phyloP scores from a whole-genome alignment of 2,797 vertebrate genomes.

The Clarias platycephalus region DNA sequence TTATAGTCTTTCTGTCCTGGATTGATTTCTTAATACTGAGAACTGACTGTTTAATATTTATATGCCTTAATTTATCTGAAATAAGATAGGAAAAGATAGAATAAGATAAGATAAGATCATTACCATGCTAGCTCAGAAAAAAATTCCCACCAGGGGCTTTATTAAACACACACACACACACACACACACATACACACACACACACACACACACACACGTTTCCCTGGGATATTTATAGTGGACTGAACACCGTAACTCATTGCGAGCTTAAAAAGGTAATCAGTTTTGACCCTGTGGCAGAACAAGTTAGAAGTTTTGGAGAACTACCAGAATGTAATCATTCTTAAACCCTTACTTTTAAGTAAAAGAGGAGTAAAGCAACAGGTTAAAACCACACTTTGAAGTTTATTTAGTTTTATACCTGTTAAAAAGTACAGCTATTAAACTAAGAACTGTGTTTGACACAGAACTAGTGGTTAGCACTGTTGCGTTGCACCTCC shows the following conservation, averaged over 20 bases:
- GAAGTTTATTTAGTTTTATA: background rate
- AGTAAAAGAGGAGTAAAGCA: background rate
- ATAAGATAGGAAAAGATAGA: background rate
- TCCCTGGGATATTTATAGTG: background rate
- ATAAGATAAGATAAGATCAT: background rate
- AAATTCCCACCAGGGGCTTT: background rate
- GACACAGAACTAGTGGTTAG: background rate
- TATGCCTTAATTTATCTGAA: background rate
- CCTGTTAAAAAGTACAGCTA: background rate
- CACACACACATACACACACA: no score
- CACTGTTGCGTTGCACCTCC: background rate
- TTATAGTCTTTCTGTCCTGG: background rate
- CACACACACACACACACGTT: background rate
- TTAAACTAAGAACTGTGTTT: background rate
- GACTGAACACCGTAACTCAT: background rate
- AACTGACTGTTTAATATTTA: slow-evolving; percentile 1
- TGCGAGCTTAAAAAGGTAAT: background rate
- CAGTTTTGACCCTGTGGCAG: background rate
- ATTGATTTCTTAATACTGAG: background rate
- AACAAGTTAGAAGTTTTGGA: background rate
- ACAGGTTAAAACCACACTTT: background rate
- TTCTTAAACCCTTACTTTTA: background rate
- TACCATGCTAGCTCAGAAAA: background rate
- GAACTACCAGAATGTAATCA: background rate
- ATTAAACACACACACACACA: background rate